These are phyloP conservation scores for Benthosema pterotum DNA, from an alignment of 2,797 vertebrate genomes.

Conservation along the genomic window DNA sequence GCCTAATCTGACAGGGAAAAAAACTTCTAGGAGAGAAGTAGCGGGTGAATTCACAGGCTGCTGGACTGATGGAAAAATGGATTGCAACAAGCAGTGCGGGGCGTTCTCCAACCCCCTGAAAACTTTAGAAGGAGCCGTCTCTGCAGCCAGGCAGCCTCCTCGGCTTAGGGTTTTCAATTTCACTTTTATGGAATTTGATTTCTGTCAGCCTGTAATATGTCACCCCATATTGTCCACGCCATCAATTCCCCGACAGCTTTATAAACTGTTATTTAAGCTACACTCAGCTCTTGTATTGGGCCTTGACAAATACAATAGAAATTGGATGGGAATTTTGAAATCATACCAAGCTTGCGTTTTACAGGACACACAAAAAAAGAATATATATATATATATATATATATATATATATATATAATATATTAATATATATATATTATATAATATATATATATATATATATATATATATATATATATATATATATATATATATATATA, in stretches of 20 bases:
- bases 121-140: conserved; percentile 78
- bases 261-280: conserved; percentile 86
- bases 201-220: conserved; percentile 83
- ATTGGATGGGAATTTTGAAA: conserved; percentile 65
- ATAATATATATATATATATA: too few relatives aligned
- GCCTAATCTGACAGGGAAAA: conserved; percentile 18
- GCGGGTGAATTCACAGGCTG: conserved; percentile 37
- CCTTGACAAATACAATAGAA: conserved; percentile 80
- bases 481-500: too few relatives aligned
- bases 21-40: conserved; percentile 28
- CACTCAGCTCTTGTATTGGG: conserved; percentile 74
- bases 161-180: conserved; percentile 80
- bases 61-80: conserved; percentile 44
- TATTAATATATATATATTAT: too few relatives aligned
- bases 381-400: too few relatives aligned
- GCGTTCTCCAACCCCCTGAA: conserved; percentile 58
- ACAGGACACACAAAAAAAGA: conserved; percentile 34
- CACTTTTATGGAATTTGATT: conserved; percentile 86
- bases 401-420: too few relatives aligned
- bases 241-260: conserved; percentile 81
- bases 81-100: conserved; percentile 59
- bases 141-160: conserved; percentile 73
- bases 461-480: too few relatives aligned
- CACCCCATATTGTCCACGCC: conserved; percentile 80
- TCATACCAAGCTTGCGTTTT: conserved; percentile 43